A percentile compares a stretch with the other conserved stretches of the same genome.
Conservation (phyloP, 2,888 invertebrate genomes). For the Rhodophaea formosa region DNA sequence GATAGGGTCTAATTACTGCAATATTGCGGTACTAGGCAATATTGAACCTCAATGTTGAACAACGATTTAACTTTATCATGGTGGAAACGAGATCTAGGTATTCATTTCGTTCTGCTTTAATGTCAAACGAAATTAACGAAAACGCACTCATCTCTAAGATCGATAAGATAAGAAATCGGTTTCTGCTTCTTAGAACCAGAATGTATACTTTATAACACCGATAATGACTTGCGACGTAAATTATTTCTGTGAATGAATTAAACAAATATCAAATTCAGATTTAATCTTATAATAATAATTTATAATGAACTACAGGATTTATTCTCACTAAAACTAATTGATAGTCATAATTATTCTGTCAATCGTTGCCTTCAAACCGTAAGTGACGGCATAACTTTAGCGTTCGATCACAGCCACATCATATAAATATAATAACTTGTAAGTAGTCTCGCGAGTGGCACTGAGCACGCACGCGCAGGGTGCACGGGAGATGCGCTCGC, state of each 20-base stretch:
- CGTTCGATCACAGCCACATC: constrained; percentile 75
- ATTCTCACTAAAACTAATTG: constrained; percentile 26
- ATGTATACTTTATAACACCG: neutral
- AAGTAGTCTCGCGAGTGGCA: constrained; percentile 47
- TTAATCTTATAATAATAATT: constrained; percentile 15
- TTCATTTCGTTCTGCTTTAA: too few relatives aligned
- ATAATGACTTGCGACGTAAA: too few relatives aligned
- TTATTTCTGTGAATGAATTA: neutral
- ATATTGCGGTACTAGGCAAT: constrained; percentile 33
- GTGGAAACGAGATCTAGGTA: neutral
- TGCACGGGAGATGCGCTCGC: constrained; percentile 44
- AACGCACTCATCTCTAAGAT: too few relatives aligned
- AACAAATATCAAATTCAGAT: constrained; percentile 4
- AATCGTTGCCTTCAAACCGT: constrained; percentile 54
- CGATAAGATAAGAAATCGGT: too few relatives aligned
- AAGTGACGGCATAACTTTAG: constrained; percentile 52
- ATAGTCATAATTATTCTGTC: constrained; percentile 43
- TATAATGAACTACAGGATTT: constrained; percentile 10
- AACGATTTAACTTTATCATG: neutral
- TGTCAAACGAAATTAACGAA: too few relatives aligned
- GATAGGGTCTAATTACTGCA: constrained; percentile 70
- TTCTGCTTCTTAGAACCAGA: too few relatives aligned
- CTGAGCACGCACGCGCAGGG: constrained; percentile 27
- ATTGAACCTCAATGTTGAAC: neutral
- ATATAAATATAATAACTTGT: constrained; percentile 55